Conservation (phyloP, 2,888 invertebrate genomes). For the Mamestra brassicae region DNA sequence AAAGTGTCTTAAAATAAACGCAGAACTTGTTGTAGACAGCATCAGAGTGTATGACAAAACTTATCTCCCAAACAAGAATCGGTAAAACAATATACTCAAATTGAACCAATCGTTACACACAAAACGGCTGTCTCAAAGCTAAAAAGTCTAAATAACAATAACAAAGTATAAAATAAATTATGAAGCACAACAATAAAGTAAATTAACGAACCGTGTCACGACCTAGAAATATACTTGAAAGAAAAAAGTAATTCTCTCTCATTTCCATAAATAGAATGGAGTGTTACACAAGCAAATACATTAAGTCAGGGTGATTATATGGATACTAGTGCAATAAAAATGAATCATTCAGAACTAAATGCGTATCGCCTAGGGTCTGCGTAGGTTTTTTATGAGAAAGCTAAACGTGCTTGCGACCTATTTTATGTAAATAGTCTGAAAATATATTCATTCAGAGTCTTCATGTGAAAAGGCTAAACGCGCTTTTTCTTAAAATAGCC, state of each 20-base stretch:
- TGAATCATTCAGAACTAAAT: conserved; percentile 43
- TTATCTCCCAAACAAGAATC: too few species aligned
- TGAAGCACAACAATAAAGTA: conserved; percentile 47
- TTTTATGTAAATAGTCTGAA: conserved; percentile 6
- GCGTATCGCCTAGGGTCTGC: conserved; percentile 18
- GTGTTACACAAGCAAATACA: conserved; percentile 50
- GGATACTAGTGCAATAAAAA: conserved; percentile 49
- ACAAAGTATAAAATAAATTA: conserved; percentile 31
- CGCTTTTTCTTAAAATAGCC: conserved; percentile 3
- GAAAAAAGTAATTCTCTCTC: conserved; percentile 33
- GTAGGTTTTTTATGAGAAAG: conserved; percentile 28
- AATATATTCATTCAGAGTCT: background rate
- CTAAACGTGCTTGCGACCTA: conserved; percentile 25
- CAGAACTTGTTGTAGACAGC: too few species aligned
- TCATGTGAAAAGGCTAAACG: background rate
- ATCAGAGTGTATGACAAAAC: background rate
- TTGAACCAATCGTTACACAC: background rate
- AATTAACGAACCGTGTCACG: conserved; percentile 51
- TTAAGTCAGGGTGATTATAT: conserved; percentile 38
- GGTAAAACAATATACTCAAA: background rate
- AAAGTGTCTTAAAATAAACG: background rate
- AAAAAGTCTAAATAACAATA: conserved; percentile 14
- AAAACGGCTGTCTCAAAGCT: background rate
- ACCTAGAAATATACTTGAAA: conserved; percentile 34
- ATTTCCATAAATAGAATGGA: conserved; percentile 58